Evolutionary conservation across 2,797 vertebrate species (phyloP).

Genomic region (Mastacembelus armatus): DNA sequence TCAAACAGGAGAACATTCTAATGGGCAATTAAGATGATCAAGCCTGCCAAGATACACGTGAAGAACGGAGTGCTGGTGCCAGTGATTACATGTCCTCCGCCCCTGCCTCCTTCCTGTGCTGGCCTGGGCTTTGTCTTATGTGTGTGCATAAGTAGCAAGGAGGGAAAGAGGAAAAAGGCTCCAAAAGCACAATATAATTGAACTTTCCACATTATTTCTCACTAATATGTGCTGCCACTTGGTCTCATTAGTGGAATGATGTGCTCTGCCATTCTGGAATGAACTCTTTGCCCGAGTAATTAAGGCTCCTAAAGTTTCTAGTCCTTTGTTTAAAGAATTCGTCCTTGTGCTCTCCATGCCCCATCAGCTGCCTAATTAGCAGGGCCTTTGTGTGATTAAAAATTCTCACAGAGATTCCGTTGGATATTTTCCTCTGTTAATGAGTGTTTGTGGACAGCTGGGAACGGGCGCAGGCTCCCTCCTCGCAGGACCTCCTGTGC

Average conservation of each 20-base stretch:
- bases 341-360: conserved; percentile 99
- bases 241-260: conserved; percentile 97
- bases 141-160: conserved; percentile 83
- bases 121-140: conserved; percentile 84
- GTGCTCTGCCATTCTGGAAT: conserved; percentile 99
- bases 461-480: conserved; percentile 90
- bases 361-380: conserved; percentile 99
- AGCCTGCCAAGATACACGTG: conserved; percentile 88
- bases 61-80: conserved; percentile 83
- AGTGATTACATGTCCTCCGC: conserved; percentile 82
- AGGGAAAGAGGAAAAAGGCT: conserved; percentile 80
- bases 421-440: conserved; percentile 99
- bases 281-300: conserved; percentile 99
- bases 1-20: conserved; percentile 89
- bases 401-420: conserved; percentile 99
- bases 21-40: conserved; percentile 92
- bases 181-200: conserved; percentile 90
- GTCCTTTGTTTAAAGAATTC: conserved; percentile 99
- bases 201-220: conserved; percentile 92
- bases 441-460: conserved; percentile 99
- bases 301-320: conserved; percentile 99
- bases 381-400: conserved; percentile 98
- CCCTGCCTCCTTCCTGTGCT: conserved; percentile 75
- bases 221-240: conserved; percentile 91
- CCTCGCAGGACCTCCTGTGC: conserved; percentile 92